These are phyloP conservation scores for Sebastes fasciatus DNA, from an alignment of 2,113 vertebrate genomes.

Conservation along the genomic window DNA sequence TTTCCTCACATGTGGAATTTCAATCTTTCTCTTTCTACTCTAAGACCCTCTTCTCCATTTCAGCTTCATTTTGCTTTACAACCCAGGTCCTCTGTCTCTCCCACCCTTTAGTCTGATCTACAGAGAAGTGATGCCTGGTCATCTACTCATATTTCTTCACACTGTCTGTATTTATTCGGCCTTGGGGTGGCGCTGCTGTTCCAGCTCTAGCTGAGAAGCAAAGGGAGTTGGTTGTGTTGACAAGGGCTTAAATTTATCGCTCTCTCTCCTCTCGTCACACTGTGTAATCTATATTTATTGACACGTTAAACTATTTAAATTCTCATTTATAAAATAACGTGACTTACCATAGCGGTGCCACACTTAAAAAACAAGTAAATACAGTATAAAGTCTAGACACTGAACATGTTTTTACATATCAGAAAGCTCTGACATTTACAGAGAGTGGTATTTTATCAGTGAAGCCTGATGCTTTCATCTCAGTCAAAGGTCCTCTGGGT, in stretches of 20 bases:
- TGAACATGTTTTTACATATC: neutral
- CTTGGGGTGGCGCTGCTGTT: constrained; percentile 52
- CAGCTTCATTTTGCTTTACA: too few relatives aligned
- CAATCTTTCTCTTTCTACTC: neutral
- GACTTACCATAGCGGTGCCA: neutral
- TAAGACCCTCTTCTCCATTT: too few relatives aligned
- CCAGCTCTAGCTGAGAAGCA: constrained; percentile 1
- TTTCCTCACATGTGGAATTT: neutral
- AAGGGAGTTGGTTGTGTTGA: neutral
- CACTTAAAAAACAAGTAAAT: neutral
- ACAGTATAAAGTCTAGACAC: neutral
- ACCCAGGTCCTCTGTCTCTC: too few relatives aligned
- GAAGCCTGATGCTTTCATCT: neutral
- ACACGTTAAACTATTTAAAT: neutral
- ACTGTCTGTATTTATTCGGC: neutral
- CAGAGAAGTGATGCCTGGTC: neutral
- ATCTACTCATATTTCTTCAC: too few relatives aligned
- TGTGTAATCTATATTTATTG: too few relatives aligned
- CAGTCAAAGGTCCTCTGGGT: neutral
- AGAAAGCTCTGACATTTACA: neutral
- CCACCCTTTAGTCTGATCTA: neutral
- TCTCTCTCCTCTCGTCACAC: neutral
- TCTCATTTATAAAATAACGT: neutral
- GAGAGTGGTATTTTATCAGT: neutral
- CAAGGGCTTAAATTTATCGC: too few relatives aligned